phyloP scores from a whole-genome alignment of 2,797 vertebrate genomes.

The Agapornis canus region DNA sequence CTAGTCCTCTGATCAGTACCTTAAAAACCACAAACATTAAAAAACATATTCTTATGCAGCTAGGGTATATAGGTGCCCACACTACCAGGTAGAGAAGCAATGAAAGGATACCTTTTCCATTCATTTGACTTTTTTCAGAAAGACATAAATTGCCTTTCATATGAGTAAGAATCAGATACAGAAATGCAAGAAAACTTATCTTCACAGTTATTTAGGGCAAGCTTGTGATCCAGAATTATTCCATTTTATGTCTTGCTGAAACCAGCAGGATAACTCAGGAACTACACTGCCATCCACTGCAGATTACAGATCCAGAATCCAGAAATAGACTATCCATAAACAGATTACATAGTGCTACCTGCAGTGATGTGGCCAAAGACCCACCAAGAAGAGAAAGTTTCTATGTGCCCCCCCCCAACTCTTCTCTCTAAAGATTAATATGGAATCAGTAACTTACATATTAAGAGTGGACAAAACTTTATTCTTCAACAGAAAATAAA shows the following conservation, averaged over 20 bases:
- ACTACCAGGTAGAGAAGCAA: neutral
- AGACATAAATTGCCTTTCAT: neutral
- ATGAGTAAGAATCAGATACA: neutral
- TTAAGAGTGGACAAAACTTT: neutral
- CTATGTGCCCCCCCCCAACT: fast-evolving
- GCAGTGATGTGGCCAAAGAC: neutral
- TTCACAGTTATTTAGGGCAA: neutral
- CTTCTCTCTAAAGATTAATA: neutral
- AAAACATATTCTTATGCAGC: neutral
- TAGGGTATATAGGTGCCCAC: neutral
- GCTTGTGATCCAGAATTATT: neutral
- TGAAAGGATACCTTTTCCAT: neutral
- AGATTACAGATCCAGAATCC: neutral
- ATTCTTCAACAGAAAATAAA: neutral
- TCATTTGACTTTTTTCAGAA: neutral
- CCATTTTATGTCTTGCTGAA: neutral
- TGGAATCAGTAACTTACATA: neutral
- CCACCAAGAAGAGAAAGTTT: neutral
- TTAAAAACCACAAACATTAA: neutral
- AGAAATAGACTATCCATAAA: neutral
- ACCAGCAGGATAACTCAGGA: neutral
- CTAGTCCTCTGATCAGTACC: neutral
- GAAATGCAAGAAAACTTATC: neutral
- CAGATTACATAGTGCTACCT: neutral
- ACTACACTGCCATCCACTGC: neutral